Base-by-base conservation (phyloP, 1,140 invertebrate species). In the Octopus bimaculoides region DNA sequence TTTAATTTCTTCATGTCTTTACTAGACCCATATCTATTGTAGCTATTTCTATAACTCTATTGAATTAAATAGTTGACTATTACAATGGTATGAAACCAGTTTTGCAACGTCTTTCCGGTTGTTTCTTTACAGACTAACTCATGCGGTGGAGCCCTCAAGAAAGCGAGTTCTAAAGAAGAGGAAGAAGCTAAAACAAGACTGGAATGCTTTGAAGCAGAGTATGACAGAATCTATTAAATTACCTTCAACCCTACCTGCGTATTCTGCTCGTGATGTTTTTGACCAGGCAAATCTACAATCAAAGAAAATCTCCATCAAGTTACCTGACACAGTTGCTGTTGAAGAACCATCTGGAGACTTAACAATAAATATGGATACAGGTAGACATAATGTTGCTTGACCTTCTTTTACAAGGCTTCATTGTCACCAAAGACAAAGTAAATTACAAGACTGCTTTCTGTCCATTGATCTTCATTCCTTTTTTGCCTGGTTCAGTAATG, bases 101-200 rank as follows among this genome's bases (percentile, higher is more conserved):
- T 41, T 41, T 41, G 26, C 26, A 41, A 41, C 26, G 3, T 41
- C 26, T 41, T 41, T 41, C 26, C 26, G 26, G 26, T 41, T 41
- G 26, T 41, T 41, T 78, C 71, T 75, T 41, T 56, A n/a, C 53
- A 82, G 75, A 87, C 84, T n/a, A 66, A n/a, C 87, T 52, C 54
- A 56, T 10, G 41, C 74, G 56, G 75, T 79, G 73, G 41, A 73
- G 89, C 54, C 94, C 93, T 88, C 91, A 93, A 84, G 92, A 91
- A 88, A 91, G 75, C 87, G 89, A n/a, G 91, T 92, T 54, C 78
- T 83, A 54, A 93, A 90, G 73, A 92, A 92, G 83, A 93, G 90
- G 73, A 92, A 92, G 83, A 89, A 88, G 82, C 84, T 92, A 75
- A 93, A 95, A 91, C 92, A 93, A 83, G 92, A 92, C 4, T 94